Evolutionary conservation across 37 sponge, comb jelly and placozoan species (phyloP).

Genomic region (Ephydatia muelleri): DNA sequence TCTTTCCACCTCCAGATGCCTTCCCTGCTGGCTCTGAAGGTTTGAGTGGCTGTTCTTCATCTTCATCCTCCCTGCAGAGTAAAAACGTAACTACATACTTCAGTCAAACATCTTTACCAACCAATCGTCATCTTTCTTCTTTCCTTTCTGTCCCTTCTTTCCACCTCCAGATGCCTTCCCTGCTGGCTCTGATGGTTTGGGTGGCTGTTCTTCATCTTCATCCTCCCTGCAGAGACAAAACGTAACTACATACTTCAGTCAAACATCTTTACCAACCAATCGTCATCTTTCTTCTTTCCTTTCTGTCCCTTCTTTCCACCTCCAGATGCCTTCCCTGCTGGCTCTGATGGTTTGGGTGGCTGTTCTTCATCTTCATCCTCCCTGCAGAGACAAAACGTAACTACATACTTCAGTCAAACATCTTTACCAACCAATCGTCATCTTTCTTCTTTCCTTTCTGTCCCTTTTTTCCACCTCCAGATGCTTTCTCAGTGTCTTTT

Average conservation of each 20-base stretch:
- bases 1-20: slow-evolving; percentile 10
- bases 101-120: not conserved
- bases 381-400: not conserved
- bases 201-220: not conserved
- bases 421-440: slow-evolving; percentile 9
- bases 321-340: slow-evolving; percentile 10
- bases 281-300: slow-evolving; percentile 3
- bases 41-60: not conserved
- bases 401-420: not conserved
- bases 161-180: not conserved
- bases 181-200: not conserved
- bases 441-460: slow-evolving; percentile 8
- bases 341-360: not conserved
- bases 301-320: slow-evolving; percentile 15
- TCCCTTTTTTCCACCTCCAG: not conserved
- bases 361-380: not conserved
- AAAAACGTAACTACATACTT: not conserved
- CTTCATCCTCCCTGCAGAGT: no score
- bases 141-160: slow-evolving; percentile 3
- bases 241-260: no score
- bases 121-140: slow-evolving; percentile 10
- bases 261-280: not conserved
- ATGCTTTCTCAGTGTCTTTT: not conserved
- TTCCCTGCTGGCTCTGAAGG: not conserved
- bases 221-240: no score